Conservation (phyloP, 1,140 invertebrate genomes). For the Halyomorpha halys region DNA sequence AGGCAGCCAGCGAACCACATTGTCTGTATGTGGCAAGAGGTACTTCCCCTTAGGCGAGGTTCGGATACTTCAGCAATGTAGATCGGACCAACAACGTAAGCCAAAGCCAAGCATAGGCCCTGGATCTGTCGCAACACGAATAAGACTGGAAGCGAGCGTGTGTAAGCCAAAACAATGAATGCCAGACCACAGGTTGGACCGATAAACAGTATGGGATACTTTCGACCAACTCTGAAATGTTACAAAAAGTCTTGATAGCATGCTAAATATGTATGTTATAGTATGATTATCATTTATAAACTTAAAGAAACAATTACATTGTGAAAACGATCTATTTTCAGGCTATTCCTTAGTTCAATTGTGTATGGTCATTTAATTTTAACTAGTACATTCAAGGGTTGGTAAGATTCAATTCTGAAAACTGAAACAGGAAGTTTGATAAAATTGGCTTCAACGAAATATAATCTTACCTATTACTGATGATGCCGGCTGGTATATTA, state of each 20-base stretch:
- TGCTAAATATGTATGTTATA: too few species aligned
- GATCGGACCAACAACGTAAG: constrained; percentile 67
- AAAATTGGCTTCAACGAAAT: too few species aligned
- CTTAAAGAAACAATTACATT: too few species aligned
- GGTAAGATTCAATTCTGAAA: too few species aligned
- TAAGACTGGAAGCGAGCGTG: constrained; percentile 42
- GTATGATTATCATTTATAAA: too few species aligned
- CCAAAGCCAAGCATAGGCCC: constrained; percentile 59
- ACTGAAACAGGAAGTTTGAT: not conserved
- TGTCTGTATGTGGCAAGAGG: constrained; percentile 23
- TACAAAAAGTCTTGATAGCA: too few species aligned
- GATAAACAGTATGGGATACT: constrained; percentile 50
- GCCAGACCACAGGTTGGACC: constrained; percentile 61
- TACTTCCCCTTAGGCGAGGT: constrained; percentile 28
- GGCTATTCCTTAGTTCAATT: too few species aligned
- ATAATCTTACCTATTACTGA: constrained; percentile 48
- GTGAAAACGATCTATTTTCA: too few species aligned
- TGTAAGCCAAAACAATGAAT: constrained; percentile 47
- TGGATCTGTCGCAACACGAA: constrained; percentile 30
- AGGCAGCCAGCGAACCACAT: constrained; percentile 61
- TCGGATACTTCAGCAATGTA: constrained; percentile 71
- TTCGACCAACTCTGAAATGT: constrained; percentile 25
- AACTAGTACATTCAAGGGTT: too few species aligned
- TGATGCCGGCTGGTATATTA: constrained; percentile 34
- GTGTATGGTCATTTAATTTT: too few species aligned